These are phyloP conservation scores for Caenorhabditis sp. DNA, from an alignment of 2,888 invertebrate species.

Conservation along the genomic window DNA sequence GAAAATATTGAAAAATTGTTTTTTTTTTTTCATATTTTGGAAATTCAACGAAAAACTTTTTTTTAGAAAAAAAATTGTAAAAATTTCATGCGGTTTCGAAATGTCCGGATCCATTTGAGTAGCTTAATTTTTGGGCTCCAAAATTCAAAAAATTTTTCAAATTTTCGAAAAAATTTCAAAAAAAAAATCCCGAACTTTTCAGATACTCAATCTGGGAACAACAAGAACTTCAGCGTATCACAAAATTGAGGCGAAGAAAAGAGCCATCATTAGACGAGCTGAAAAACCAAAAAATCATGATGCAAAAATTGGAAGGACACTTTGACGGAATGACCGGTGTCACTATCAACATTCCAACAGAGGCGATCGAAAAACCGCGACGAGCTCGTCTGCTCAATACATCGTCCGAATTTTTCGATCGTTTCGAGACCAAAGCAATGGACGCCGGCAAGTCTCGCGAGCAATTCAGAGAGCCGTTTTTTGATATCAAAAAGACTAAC, in stretches of 20 bases:
- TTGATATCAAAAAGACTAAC: slow-evolving; percentile 24
- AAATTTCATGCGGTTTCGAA: no score
- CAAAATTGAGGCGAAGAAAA: slow-evolving; percentile 22
- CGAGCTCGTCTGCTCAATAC: slow-evolving; percentile 38
- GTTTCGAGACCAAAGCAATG: slow-evolving; percentile 37
- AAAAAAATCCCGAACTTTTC: no score
- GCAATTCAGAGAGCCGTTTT: slow-evolving; percentile 39
- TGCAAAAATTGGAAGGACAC: slow-evolving; percentile 3
- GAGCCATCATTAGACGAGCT: slow-evolving; percentile 45
- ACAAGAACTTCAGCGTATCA: slow-evolving; percentile 9
- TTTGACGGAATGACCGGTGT: not conserved
- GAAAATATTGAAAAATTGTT: no score
- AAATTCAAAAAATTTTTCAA: no score
- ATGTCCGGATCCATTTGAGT: no score
- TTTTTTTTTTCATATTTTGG: no score
- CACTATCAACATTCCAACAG: slow-evolving; percentile 8
- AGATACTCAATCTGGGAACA: slow-evolving; percentile 6
- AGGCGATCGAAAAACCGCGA: slow-evolving; percentile 4
- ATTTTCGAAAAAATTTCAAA: no score
- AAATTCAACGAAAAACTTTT: no score
- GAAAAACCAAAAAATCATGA: slow-evolving; percentile 22
- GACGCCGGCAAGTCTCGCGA: slow-evolving; percentile 21
- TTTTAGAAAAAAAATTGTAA: no score
- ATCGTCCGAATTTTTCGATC: slow-evolving; percentile 32
- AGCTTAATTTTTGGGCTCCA: no score